Percentiles rank a stretch among this genome's conserved stretches.
Conservation (phyloP, 2,113 vertebrate species). For the Sorex fumeus region DNA sequence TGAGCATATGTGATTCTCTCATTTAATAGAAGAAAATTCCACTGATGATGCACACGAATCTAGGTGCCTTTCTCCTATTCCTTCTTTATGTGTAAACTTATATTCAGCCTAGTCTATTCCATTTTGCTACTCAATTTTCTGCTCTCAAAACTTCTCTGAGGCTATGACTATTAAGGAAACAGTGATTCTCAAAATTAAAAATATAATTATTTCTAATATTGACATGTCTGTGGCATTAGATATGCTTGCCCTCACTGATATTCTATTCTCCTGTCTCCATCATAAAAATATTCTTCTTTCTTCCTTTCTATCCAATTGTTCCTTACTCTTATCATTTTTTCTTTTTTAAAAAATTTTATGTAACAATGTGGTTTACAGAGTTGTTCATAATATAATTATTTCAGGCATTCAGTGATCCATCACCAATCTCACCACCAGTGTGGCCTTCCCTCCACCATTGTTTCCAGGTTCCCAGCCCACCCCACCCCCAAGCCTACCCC, state of each 20-base stretch:
- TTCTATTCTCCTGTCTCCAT: background rate
- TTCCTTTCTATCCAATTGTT: background rate
- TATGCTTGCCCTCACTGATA: constrained; percentile 24
- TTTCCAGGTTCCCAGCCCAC: too few relatives aligned
- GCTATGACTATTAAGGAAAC: background rate
- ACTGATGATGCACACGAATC: background rate
- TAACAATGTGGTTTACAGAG: too few relatives aligned
- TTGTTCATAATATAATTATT: too few relatives aligned
- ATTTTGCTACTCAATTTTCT: constrained; percentile 41
- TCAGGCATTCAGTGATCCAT: too few relatives aligned
- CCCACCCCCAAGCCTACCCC: too few relatives aligned
- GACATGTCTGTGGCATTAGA: constrained; percentile 25
- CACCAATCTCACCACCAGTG: too few relatives aligned
- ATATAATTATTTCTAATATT: constrained; percentile 54
- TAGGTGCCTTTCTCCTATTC: background rate
- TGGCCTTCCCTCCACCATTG: too few relatives aligned
- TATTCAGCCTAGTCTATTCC: background rate
- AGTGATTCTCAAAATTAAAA: background rate
- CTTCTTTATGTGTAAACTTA: background rate
- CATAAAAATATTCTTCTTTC: constrained; percentile 33
- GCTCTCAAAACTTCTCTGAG: constrained; percentile 28
- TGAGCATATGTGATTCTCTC: too few relatives aligned
- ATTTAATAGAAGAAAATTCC: background rate
- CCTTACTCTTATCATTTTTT: too few relatives aligned
- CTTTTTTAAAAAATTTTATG: too few relatives aligned